Evolutionary conservation across 1,140 invertebrate species (phyloP).

Genomic region (Cotesia chilonis): DNA sequence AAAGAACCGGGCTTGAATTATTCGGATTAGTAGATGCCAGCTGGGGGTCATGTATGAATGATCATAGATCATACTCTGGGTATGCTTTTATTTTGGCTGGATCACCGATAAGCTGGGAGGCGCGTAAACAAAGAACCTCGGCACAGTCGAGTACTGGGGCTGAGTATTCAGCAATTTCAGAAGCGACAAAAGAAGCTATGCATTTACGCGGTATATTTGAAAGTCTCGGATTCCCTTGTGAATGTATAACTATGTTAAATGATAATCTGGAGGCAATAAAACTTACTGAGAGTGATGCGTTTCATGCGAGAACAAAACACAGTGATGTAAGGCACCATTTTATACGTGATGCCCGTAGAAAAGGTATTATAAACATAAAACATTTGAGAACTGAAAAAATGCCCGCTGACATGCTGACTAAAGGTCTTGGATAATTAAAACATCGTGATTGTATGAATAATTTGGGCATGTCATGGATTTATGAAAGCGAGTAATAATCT

Average conservation of each 20-base stretch:
- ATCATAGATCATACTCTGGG: conserved; percentile 30
- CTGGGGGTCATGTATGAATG: conserved; percentile 20
- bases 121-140: conserved; percentile 18
- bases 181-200: conserved; percentile 18
- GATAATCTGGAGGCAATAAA: conserved; percentile 45
- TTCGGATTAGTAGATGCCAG: conserved; percentile 26
- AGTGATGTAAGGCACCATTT: conserved; percentile 40
- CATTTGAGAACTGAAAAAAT: conserved; percentile 15
- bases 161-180: conserved; percentile 11
- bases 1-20: conserved; percentile 14
- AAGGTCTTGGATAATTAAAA: neutral
- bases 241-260: conserved; percentile 30
- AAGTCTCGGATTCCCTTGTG: conserved; percentile 1
- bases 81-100: conserved; percentile 28
- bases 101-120: conserved; percentile 27
- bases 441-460: conserved; percentile 14
- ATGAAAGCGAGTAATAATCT: neutral
- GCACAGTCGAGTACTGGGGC: conserved; percentile 14
- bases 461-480: conserved; percentile 7
- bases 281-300: conserved; percentile 38
- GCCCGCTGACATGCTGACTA: conserved; percentile 7
- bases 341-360: conserved; percentile 28
- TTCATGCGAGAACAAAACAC: conserved; percentile 27
- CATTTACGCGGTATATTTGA: conserved; percentile 1
- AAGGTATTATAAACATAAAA: conserved; percentile 13